Evolutionary conservation across 1,140 invertebrate genomes (phyloP).

Genomic region (Drosophila repleta): DNA sequence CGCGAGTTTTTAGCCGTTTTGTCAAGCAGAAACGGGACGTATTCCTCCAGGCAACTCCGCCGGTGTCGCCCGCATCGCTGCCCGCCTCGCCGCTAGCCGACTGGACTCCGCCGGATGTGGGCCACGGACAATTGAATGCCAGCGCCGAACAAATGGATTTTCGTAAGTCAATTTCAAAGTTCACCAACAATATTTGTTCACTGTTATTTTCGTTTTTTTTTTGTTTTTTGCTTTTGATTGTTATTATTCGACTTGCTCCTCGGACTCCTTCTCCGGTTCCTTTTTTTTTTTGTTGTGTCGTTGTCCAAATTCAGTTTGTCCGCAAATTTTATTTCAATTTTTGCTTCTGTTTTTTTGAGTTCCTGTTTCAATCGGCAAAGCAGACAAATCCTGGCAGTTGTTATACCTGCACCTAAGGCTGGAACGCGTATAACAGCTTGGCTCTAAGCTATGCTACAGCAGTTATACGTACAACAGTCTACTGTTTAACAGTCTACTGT

Average conservation of each 20-base stretch:
- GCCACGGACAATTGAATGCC: conserved; percentile 71
- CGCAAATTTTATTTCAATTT: conserved; percentile 18
- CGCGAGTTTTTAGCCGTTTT: conserved; percentile 66
- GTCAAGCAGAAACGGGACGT: conserved; percentile 68
- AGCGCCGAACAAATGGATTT: conserved; percentile 78
- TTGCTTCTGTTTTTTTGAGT: conserved; percentile 3
- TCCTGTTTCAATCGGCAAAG: background rate
- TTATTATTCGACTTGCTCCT: conserved; percentile 40
- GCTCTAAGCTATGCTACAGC: background rate
- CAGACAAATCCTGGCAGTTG: background rate
- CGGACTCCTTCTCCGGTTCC: background rate
- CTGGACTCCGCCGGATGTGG: conserved; percentile 46
- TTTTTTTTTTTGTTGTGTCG: conserved; percentile 38
- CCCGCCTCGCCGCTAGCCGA: conserved; percentile 30
- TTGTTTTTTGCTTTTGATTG: conserved; percentile 25
- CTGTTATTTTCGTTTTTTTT: too few species aligned
- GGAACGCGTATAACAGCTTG: background rate
- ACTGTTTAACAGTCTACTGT: too few species aligned
- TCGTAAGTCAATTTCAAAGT: conserved; percentile 77
- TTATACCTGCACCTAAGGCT: background rate
- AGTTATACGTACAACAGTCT: background rate
- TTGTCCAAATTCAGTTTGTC: conserved; percentile 67
- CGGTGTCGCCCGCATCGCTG: conserved; percentile 31
- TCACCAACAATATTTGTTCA: conserved; percentile 26
- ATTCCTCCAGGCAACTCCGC: conserved; percentile 49